A percentile compares a stretch with the other conserved stretches of the same genome.
These are phyloP conservation scores for Proisotoma minuta DNA, from an alignment of 2,888 invertebrate genomes.

Conservation along the genomic window DNA sequence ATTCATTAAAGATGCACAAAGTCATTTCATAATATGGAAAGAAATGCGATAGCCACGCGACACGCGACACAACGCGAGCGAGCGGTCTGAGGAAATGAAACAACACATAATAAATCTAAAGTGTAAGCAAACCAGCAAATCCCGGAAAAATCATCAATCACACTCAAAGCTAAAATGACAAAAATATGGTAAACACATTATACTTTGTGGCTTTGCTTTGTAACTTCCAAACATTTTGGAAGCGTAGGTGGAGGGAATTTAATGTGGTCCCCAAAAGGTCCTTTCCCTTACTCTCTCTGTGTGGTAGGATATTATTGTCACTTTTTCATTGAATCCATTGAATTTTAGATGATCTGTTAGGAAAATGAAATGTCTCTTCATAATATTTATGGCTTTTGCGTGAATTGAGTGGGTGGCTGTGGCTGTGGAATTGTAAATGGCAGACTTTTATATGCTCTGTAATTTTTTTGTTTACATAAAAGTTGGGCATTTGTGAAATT, in stretches of 20 bases:
- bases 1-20: too few relatives aligned
- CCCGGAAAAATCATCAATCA: constrained; percentile 14
- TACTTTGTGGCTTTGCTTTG: too few relatives aligned
- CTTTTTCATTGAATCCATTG: too few relatives aligned
- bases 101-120: background rate
- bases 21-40: too few relatives aligned
- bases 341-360: background rate
- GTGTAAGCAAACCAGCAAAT: background rate
- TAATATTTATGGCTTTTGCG: constrained; percentile 2
- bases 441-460: too few relatives aligned
- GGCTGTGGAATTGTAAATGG: too few relatives aligned
- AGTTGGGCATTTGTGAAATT: too few relatives aligned
- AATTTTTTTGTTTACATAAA: too few relatives aligned
- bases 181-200: constrained; percentile 12
- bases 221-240: too few relatives aligned
- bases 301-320: too few relatives aligned
- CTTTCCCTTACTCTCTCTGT: too few relatives aligned
- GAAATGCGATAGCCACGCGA: background rate
- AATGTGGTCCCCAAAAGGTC: too few relatives aligned
- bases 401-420: constrained; percentile 3
- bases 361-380: constrained; percentile 2
- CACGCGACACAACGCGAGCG: background rate
- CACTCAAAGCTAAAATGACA: constrained; percentile 15
- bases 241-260: background rate
- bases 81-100: background rate